These are phyloP conservation scores for Dicaeum eximium DNA, from an alignment of 2,113 vertebrate species.

Conservation along the genomic window DNA sequence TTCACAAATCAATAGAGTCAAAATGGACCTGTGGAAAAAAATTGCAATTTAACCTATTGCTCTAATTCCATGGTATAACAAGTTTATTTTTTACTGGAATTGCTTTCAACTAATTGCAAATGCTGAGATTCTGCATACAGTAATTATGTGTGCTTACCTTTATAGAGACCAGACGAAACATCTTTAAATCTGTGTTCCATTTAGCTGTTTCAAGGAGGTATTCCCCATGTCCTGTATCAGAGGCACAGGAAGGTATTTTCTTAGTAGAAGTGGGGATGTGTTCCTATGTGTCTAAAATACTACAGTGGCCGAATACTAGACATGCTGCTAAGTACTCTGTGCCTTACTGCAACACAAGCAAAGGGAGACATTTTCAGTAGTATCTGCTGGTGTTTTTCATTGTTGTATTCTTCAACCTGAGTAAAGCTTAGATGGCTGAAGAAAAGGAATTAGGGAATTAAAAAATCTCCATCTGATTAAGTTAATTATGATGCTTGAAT, in stretches of 20 bases:
- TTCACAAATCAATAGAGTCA: conserved; percentile 29
- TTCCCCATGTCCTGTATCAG: not conserved
- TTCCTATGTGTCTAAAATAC: not conserved
- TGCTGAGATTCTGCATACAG: conserved; percentile 3
- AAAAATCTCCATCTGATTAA: conserved; percentile 2
- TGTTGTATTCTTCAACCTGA: not conserved
- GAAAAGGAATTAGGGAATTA: not conserved
- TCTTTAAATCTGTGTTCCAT: not conserved
- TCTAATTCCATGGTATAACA: conserved; percentile 16
- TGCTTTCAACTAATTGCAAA: conserved; percentile 15
- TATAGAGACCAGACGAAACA: not conserved
- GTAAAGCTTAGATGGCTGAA: not conserved
- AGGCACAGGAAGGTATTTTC: not conserved
- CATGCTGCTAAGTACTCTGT: not conserved
- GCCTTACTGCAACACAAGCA: not conserved
- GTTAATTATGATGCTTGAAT: conserved; percentile 13
- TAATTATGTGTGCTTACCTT: not conserved
- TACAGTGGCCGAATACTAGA: not conserved
- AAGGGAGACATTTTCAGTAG: not conserved
- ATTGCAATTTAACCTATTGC: conserved; percentile 14
- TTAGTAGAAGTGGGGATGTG: not conserved
- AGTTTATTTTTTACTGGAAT: conserved; percentile 48
- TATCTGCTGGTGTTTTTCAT: not conserved
- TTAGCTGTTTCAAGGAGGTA: not conserved
- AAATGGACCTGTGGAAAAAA: conserved; percentile 48